Conservation (phyloP, 2,797 vertebrate species). For the Eremophila alpestris region DNA sequence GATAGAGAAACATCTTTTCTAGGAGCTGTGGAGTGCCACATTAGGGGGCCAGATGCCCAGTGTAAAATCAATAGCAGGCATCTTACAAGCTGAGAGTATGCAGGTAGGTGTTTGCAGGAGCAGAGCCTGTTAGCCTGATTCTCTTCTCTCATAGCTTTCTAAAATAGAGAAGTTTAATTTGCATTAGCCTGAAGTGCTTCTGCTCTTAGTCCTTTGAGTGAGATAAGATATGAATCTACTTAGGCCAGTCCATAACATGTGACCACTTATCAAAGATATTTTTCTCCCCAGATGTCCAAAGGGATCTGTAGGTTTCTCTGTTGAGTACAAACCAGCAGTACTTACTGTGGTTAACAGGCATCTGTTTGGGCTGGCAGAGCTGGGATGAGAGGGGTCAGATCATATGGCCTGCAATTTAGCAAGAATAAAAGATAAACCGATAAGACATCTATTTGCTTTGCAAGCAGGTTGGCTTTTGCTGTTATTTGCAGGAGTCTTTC, state of each 20-base stretch:
- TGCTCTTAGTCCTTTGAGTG: neutral
- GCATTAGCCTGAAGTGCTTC: neutral
- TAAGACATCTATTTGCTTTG: neutral
- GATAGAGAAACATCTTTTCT: neutral
- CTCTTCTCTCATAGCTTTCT: neutral
- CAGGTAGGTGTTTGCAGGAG: neutral
- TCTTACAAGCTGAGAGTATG: neutral
- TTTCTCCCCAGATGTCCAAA: neutral
- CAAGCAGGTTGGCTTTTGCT: neutral
- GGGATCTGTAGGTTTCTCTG: neutral
- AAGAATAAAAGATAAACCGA: neutral
- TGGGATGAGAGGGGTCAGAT: neutral
- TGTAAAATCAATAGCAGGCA: neutral
- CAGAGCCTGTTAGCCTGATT: neutral
- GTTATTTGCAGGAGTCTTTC: neutral
- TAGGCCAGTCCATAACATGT: neutral
- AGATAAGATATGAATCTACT: neutral
- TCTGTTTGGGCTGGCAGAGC: neutral
- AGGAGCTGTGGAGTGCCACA: neutral
- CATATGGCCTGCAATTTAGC: neutral
- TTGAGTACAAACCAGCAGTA: neutral
- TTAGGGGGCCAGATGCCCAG: neutral
- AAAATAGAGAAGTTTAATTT: conserved; percentile 1
- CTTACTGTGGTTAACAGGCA: neutral
- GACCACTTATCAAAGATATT: neutral